These are phyloP conservation scores for Monoplex corrugatus DNA, from an alignment of 2,888 invertebrate genomes.

Conservation along the genomic window DNA sequence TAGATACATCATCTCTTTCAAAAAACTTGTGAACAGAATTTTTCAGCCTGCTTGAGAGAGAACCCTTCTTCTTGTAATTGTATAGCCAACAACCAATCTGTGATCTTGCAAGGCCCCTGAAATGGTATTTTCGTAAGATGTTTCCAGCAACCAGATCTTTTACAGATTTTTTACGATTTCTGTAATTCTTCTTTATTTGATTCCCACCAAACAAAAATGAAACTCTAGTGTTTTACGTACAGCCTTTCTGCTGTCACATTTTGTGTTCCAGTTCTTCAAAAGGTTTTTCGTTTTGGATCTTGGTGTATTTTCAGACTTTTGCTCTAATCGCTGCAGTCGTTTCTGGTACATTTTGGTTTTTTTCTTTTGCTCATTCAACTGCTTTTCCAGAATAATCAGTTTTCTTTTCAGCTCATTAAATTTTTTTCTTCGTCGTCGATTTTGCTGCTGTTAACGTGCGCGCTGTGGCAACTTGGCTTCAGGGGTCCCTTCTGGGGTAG, in stretches of 20 bases:
- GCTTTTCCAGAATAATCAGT: neutral
- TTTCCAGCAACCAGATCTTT: neutral
- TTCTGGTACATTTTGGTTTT: neutral
- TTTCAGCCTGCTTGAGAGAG: slow-evolving; percentile 1
- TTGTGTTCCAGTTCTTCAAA: slow-evolving; percentile 4
- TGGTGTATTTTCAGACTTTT: neutral
- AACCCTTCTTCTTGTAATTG: neutral
- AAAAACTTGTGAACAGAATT: slow-evolving; percentile 13
- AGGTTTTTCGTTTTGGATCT: neutral
- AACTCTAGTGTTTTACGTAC: neutral
- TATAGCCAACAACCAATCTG: neutral
- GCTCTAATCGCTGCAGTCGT: slow-evolving; percentile 1
- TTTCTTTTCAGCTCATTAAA: neutral
- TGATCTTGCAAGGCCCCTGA: neutral
- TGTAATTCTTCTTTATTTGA: neutral
- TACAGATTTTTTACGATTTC: slow-evolving; percentile 9
- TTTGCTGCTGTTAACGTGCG: neutral
- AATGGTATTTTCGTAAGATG: slow-evolving; percentile 5
- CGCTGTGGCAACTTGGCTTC: neutral
- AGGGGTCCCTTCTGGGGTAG: neutral
- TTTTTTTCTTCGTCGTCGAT: neutral
- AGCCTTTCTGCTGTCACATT: neutral
- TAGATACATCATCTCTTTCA: slow-evolving; percentile 1
- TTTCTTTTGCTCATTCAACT: neutral
- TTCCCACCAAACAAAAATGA: slow-evolving; percentile 6